Evolutionary conservation across 2,113 vertebrate species (phyloP), one percentile per base, ranked within the genome.

Genomic region (Hypocryptadius cinnamomeus): DNA sequence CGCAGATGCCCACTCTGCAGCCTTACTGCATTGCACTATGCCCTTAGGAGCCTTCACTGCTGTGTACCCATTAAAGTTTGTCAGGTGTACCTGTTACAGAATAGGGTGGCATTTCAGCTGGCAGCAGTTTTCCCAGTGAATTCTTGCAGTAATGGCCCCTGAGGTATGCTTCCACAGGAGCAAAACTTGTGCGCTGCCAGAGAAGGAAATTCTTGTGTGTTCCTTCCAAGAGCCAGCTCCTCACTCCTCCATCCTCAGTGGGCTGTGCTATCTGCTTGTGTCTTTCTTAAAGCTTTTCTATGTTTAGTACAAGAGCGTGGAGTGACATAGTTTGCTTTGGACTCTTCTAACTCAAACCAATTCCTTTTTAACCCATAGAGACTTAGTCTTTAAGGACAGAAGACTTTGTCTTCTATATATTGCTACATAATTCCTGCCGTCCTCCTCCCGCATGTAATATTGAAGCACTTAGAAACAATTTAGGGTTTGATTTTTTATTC

Each of bases 1-100:
- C 2, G 0, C 0, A 7, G 71, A 17, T 42, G 31, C 48, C 13
- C 1, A 0, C 30, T 28, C 60, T 33, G 35, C 85, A 79, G 24
- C 48, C 24, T 21, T 22, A 4, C n/a, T 18, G 48, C 2, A 0
- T 31, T 39, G 18, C 17, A 14, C 40, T 83, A 5, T 39, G 39
- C 73, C 60, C 51, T 47, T 20, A 9, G 13, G 48, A 76, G 27
- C 44, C 69, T 50, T 61, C 66, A 8, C n/a, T 33, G 12, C 54
- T 44, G 11, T 6, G 17, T 13, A 11, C 23, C 17, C 2, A 0
- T 15, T 51, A 19, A 25, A 9, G 40, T 50, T 68, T 66, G 39
- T 27, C 40, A 63, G 68, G 23, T 7, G 16, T 17, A 16, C 19
- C 13, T 61, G 37, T 18, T 35, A 23, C 50, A 35, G 63, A 57